Conservation (phyloP, 2,113 vertebrate genomes). For the Zootoca vivipara region DNA sequence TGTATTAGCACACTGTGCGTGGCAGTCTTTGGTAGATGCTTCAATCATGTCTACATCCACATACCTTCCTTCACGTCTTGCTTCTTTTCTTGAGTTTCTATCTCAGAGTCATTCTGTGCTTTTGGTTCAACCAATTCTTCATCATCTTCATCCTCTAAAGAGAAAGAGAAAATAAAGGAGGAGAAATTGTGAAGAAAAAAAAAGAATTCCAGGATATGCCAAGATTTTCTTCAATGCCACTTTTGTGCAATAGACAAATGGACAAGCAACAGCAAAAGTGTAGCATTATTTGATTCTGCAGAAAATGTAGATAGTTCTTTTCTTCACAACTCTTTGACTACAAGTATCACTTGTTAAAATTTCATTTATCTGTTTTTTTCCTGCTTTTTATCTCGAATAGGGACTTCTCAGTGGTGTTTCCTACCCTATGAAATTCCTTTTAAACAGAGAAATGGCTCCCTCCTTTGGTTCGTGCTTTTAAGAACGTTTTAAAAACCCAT, state of each 20-base stretch:
- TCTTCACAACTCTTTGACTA: not conserved
- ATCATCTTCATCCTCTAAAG: slow-evolving; percentile 92
- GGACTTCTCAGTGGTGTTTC: too few relatives aligned
- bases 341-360: not conserved
- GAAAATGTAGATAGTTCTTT: not conserved
- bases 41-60: slow-evolving; percentile 32
- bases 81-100: slow-evolving; percentile 86
- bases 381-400: not conserved
- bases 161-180: slow-evolving; percentile 51
- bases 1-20: not conserved
- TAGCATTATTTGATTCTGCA: not conserved
- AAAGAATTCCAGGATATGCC: slow-evolving; percentile 31
- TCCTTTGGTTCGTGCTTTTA: too few relatives aligned
- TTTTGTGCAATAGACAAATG: too few relatives aligned
- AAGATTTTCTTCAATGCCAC: not conserved
- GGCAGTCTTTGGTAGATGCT: not conserved
- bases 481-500: too few relatives aligned
- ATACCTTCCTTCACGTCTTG: slow-evolving; percentile 91
- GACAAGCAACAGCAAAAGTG: not conserved
- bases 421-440: too few relatives aligned
- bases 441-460: too few relatives aligned
- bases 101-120: slow-evolving; percentile 83
- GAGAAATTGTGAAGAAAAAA: slow-evolving; percentile 22
- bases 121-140: slow-evolving; percentile 90
- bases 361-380: not conserved